These are phyloP conservation scores for Melitaea athalia DNA, from an alignment of 2,888 invertebrate species.

Conservation along the genomic window DNA sequence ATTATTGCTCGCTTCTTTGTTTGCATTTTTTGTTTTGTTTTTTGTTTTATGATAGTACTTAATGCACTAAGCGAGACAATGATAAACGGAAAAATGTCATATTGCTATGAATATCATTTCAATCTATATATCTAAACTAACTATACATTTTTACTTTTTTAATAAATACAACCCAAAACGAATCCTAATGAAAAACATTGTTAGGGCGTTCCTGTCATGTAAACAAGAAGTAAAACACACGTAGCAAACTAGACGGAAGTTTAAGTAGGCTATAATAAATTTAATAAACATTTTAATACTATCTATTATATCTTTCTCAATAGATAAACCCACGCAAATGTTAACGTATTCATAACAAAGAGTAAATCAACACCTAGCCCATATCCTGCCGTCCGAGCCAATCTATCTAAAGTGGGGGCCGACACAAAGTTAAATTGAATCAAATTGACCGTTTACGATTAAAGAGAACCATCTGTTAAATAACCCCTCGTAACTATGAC, in stretches of 20 bases:
- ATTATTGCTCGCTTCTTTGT: neutral
- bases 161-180: neutral
- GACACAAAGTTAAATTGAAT: conserved; percentile 65
- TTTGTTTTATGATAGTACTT: neutral
- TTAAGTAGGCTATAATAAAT: too few species aligned
- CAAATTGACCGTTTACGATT: conserved; percentile 64
- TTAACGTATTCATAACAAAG: conserved; percentile 29
- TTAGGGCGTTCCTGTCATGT: neutral
- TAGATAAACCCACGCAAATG: conserved; percentile 12
- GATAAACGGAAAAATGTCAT: too few species aligned
- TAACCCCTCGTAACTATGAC: conserved; percentile 59
- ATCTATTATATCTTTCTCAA: neutral
- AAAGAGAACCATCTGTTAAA: conserved; percentile 56
- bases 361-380: conserved; percentile 55
- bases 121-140: too few species aligned
- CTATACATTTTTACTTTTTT: too few species aligned
- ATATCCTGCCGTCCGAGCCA: conserved; percentile 61
- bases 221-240: too few species aligned
- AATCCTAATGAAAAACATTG: too few species aligned
- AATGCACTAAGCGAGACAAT: too few species aligned
- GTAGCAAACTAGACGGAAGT: too few species aligned
- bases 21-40: too few species aligned
- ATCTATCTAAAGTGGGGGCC: conserved; percentile 61
- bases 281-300: neutral
- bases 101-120: too few species aligned